Percentiles rank a stretch among this genome's conserved stretches.
phyloP scores from a whole-genome alignment of 2,113 vertebrate genomes.

The Gadus chalcogrammus region DNA sequence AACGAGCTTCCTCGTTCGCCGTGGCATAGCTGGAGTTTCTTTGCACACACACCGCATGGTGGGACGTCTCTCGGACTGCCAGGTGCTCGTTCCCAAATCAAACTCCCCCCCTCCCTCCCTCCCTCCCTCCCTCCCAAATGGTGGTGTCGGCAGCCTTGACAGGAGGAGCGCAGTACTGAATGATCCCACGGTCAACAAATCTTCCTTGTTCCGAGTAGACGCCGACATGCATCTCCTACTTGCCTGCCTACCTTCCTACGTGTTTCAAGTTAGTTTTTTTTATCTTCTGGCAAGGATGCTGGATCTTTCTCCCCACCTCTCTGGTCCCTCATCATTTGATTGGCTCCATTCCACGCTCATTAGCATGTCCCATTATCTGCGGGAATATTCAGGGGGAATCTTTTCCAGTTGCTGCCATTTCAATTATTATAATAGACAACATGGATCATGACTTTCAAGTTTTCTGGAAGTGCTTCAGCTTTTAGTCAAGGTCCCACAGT shows the following conservation, averaged over 20 bases:
- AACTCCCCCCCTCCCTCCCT: constrained; percentile 6
- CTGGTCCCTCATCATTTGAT: constrained; percentile 55
- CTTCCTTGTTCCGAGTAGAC: constrained; percentile 39
- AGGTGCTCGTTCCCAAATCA: constrained; percentile 64
- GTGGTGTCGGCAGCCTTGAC: constrained; percentile 55
- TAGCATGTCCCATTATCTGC: constrained; percentile 75
- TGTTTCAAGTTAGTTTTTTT: neutral
- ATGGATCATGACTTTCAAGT: constrained; percentile 74
- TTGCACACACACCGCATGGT: constrained; percentile 42
- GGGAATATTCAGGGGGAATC: constrained; percentile 70
- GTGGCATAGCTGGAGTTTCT: constrained; percentile 47
- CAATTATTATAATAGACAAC: constrained; percentile 75
- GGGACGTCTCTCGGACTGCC: constrained; percentile 56
- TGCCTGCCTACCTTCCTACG: constrained; percentile 8
- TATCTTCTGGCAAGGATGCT: constrained; percentile 33
- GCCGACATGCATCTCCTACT: constrained; percentile 26
- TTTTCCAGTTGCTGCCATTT: constrained; percentile 71
- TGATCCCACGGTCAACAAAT: constrained; percentile 26
- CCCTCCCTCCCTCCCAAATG: constrained; percentile 36
- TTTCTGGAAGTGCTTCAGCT: constrained; percentile 73
- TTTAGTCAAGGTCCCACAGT: constrained; percentile 75
- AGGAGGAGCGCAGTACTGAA: constrained; percentile 34
- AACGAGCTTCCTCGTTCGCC: constrained; percentile 52
- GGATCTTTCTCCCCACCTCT: constrained; percentile 38
- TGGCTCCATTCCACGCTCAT: constrained; percentile 75